A percentile compares a stretch with the other conserved stretches of the same genome.
These are phyloP conservation scores for Zeus faber DNA, from an alignment of 2,113 vertebrate genomes.

Conservation along the genomic window DNA sequence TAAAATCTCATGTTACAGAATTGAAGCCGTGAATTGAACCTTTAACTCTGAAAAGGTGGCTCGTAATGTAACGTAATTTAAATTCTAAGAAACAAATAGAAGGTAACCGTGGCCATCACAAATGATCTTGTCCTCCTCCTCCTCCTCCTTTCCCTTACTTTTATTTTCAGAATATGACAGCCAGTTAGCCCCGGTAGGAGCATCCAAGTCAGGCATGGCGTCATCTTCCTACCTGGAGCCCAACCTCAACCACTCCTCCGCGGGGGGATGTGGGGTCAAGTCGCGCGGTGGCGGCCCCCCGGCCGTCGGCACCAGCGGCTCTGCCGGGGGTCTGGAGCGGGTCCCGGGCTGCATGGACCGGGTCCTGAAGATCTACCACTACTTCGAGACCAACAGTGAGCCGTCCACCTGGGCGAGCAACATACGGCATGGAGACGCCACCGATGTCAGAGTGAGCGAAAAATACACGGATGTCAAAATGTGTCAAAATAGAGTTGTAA, in stretches of 20 bases:
- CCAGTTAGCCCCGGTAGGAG: slow-evolving; percentile 89
- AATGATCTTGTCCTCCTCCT: not conserved
- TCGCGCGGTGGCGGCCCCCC: slow-evolving; percentile 75
- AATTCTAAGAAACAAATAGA: no score
- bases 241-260: slow-evolving; percentile 85
- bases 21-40: no score
- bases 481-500: no score
- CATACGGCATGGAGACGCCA: slow-evolving; percentile 94
- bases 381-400: slow-evolving; percentile 92
- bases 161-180: slow-evolving; percentile 88
- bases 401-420: slow-evolving; percentile 93
- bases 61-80: no score
- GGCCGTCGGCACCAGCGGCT: slow-evolving; percentile 70
- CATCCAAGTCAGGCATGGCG: slow-evolving; percentile 87
- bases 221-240: slow-evolving; percentile 97
- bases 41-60: no score
- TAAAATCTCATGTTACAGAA: no score
- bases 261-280: slow-evolving; percentile 85
- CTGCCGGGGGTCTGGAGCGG: slow-evolving; percentile 84
- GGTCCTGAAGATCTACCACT: slow-evolving; percentile 95
- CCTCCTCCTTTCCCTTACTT: not conserved
- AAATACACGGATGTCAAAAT: not conserved
- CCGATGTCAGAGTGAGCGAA: slow-evolving; percentile 88
- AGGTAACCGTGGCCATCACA: no score
- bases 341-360: slow-evolving; percentile 88